phyloP scores from a whole-genome alignment of 2,797 vertebrate species.

The Poecilia wingei region DNA sequence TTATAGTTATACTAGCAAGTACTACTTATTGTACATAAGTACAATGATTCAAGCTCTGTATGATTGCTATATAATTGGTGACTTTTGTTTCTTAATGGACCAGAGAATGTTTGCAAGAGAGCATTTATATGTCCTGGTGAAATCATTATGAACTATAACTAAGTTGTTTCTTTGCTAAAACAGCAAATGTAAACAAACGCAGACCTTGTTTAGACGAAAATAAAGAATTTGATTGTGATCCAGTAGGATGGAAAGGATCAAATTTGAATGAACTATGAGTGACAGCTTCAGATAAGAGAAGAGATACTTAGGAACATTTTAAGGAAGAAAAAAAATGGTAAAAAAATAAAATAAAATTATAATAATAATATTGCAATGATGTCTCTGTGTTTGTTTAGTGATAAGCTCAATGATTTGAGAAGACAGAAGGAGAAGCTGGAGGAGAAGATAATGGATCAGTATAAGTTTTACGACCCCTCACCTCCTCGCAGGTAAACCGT shows the following conservation, averaged over 20 bases:
- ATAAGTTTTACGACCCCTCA: constrained; percentile 97
- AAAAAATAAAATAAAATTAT: too few species aligned
- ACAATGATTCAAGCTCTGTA: neutral
- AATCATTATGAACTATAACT: neutral
- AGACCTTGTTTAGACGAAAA: neutral
- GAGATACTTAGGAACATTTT: neutral
- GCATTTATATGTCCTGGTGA: neutral
- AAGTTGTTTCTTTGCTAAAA: neutral
- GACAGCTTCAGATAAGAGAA: neutral
- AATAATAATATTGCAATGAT: neutral
- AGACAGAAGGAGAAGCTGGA: constrained; percentile 98
- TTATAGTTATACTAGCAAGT: too few species aligned
- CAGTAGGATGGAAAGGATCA: neutral
- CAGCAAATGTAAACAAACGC: neutral
- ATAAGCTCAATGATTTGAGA: constrained; percentile 95
- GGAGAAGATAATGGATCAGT: constrained; percentile 99
- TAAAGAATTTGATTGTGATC: neutral
- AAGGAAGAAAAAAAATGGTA: neutral
- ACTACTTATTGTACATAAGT: too few species aligned
- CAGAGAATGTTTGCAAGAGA: neutral
- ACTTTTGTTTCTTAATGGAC: neutral
- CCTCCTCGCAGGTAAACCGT: constrained; percentile 89
- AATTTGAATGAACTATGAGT: neutral
- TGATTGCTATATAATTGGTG: neutral
- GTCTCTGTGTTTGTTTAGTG: constrained; percentile 74